Conservation (phyloP, 2,113 vertebrate species). For the Percina caprodes region DNA sequence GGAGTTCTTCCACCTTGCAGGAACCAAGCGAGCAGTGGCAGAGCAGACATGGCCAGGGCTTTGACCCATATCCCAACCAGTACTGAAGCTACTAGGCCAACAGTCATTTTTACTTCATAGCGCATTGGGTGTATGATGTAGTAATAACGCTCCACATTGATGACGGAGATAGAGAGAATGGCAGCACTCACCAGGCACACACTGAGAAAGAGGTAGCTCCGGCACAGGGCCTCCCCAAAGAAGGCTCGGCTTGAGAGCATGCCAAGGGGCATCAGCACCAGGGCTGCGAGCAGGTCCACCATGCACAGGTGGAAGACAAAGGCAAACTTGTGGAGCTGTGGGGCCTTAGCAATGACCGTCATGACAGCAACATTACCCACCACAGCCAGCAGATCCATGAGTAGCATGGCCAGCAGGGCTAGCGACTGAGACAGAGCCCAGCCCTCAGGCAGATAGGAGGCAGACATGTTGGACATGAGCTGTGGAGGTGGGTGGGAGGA, state of each 20-base stretch:
- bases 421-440: conserved; percentile 89
- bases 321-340: conserved; percentile 96
- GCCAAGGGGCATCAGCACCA: conserved; percentile 96
- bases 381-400: conserved; percentile 94
- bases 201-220: conserved; percentile 95
- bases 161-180: conserved; percentile 97
- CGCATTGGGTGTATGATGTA: conserved; percentile 99
- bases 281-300: conserved; percentile 96
- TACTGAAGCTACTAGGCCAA: conserved; percentile 92
- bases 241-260: conserved; percentile 92
- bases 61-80: conserved; percentile 96
- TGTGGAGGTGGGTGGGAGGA: conserved; percentile 81
- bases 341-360: conserved; percentile 94
- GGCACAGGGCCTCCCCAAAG: conserved; percentile 92
- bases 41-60: conserved; percentile 92
- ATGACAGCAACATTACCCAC: conserved; percentile 95
- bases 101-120: conserved; percentile 97
- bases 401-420: conserved; percentile 95
- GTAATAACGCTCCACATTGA: conserved; percentile 98
- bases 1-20: conserved; percentile 82
- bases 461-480: conserved; percentile 85
- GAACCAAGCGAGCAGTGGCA: conserved; percentile 92
- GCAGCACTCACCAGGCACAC: conserved; percentile 95
- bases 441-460: conserved; percentile 81
- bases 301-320: conserved; percentile 99